Evolutionary conservation across 2,113 vertebrate genomes (phyloP).

Genomic region (Paracanthobrama guichenoti): DNA sequence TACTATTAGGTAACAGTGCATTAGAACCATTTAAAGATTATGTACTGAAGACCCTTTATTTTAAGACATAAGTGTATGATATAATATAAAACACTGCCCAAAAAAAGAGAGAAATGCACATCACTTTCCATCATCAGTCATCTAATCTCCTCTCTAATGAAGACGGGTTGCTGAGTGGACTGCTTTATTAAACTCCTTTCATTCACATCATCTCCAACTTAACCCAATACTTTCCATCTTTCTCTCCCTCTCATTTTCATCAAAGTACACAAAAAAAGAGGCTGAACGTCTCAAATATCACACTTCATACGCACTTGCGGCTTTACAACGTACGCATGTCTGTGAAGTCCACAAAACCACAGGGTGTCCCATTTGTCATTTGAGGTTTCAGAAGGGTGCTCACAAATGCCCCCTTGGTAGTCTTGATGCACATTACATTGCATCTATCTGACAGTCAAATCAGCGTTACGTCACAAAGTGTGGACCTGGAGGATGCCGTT

Average conservation of each 20-base stretch:
- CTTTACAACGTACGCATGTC: too few relatives aligned
- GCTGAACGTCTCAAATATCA: not conserved
- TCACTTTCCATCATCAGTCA: not conserved
- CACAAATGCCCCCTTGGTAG: too few relatives aligned
- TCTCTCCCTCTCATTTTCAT: not conserved
- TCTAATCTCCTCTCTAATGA: not conserved
- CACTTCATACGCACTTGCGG: too few relatives aligned
- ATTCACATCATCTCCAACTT: conserved; percentile 11
- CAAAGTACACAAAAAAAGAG: too few relatives aligned
- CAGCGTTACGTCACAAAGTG: not conserved
- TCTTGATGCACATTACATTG: too few relatives aligned
- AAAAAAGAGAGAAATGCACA: not conserved
- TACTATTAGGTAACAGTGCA: not conserved
- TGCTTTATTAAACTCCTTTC: conserved; percentile 41
- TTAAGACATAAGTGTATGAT: not conserved
- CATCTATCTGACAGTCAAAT: not conserved
- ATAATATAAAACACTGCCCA: not conserved
- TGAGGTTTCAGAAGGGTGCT: too few relatives aligned
- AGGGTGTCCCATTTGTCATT: too few relatives aligned
- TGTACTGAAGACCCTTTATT: not conserved
- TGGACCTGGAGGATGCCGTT: not conserved
- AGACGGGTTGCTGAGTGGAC: conserved; percentile 15
- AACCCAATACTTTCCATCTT: not conserved
- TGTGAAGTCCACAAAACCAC: too few relatives aligned
- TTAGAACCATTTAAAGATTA: not conserved